Base-by-base conservation (phyloP, 1,140 invertebrate species). In the Mactra quadrangularis region DNA sequence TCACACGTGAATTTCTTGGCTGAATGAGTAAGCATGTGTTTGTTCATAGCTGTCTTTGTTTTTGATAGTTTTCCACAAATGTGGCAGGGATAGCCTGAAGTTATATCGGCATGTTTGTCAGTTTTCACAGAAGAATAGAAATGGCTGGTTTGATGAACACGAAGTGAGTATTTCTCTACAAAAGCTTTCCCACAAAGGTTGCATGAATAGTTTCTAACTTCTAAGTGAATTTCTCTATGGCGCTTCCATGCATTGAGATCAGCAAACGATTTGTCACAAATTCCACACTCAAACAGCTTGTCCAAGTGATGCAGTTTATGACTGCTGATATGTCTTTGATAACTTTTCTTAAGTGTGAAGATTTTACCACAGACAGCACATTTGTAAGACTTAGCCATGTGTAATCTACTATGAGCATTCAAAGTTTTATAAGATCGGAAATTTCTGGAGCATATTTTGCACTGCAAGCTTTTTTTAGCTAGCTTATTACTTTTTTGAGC, bases 351-450 rank as follows among this genome's bases (percentile, higher is more conserved):
- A 27, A 81, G 22, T 3, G 79, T 59, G 60, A 82, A 82, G 15
- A 82, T 82, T 47, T 82, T 82, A 7, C 71, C 59, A 57, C 79
- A 82, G 0, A 74, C 50, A 29, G 53, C 70, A 66, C 79, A 82
- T 53, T 82, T 82, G 59, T 82, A 82, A 66, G 77, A 81, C 22
- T 81, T 81, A 29, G 77, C 77, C 77, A 81, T 71, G 31, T 81
- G 77, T 15, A 81, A 31, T 29, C 77, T 66, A 27, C 47, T 55
- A 57, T 81, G 77, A 27, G 52, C 41, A 70, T 50, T 71, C 2
- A 81, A 38, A 27, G 77, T 71, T 45, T 81, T 81, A 53, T 71
- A 81, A 38, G 77, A 81, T 9, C 77, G 64, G 53, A 81, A 81
- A 60, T 71, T 68, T 13, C 77, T 33, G 11, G 50, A 71, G 53